Base-by-base conservation (phyloP, 2,797 vertebrate genomes). In the Centropyge bicolor region DNA sequence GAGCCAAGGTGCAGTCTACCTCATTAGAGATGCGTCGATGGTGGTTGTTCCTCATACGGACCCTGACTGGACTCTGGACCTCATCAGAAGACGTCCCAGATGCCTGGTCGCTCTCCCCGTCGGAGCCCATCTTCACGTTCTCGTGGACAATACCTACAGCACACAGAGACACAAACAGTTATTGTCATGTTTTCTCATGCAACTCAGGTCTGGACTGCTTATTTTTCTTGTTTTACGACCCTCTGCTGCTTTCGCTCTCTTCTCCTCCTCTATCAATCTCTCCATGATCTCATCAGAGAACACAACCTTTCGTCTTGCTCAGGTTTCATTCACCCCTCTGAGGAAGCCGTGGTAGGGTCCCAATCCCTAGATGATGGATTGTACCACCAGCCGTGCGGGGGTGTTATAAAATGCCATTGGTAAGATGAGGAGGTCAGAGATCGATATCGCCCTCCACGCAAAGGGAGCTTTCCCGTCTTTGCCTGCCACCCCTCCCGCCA, bases 91-190 rank as follows among this genome's bases (percentile, higher is more conserved):
- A 96, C 0, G 96, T 96, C 27, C 95, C 96, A 10, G 96, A 96
- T 2, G 96, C 95, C 75, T 96, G 96, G 90, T 96, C 96, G n/a
- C 95, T 96, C 86, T 96, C 96, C 20, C 96, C 96, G 46, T 96
- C 96, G 9, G 96, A 96, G 13, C 96, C 95, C 93, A 96, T 96
- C 83, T 96, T 96, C 84, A 96, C 93, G 63, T 96, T 95, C 85
- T 95, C 95, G 87, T 96, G 95, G 62, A 96, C 95, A 5, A 95
- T 94, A 38, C 94, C 95, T 95, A 36, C 3, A 76, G 80, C 38
- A 88, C 48, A 91, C 59, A 83, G 17, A 81, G 9, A 76, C 56
- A 81, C 17, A 74, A 17, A 48, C 11, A 64, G 51, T 71, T 64
- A 71, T 27, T 72, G 10, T 72, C 22, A 74, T 13, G 14, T 17